phyloP scores from a whole-genome alignment of 2,888 invertebrate genomes.

The Mythimna pallens region DNA sequence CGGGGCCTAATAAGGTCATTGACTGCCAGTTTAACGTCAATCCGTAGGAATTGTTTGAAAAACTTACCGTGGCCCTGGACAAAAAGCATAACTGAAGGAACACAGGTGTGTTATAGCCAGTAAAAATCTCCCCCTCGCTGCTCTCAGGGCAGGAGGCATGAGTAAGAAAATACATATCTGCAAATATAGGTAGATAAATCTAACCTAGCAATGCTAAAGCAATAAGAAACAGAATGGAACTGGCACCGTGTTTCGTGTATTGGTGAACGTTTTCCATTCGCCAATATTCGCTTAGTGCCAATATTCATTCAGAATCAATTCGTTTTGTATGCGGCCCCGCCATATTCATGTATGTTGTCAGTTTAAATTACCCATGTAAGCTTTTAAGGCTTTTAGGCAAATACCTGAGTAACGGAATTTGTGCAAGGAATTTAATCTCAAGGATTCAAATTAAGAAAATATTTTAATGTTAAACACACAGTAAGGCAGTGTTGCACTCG shows the following conservation, averaged over 20 bases:
- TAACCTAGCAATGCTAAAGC: slow-evolving; percentile 8
- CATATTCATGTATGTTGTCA: slow-evolving; percentile 46
- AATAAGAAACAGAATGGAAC: slow-evolving; percentile 23
- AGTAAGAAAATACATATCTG: not conserved
- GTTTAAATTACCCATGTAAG: slow-evolving; percentile 26
- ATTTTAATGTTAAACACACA: too few species aligned
- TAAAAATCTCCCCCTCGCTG: too few species aligned
- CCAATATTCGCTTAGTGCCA: slow-evolving; percentile 35
- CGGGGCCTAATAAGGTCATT: too few species aligned
- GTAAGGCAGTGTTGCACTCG: too few species aligned
- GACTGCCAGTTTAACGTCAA: too few species aligned
- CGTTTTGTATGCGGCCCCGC: slow-evolving; percentile 34
- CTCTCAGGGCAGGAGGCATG: too few species aligned
- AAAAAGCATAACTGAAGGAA: too few species aligned
- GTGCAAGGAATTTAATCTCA: too few species aligned
- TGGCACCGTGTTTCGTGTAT: slow-evolving; percentile 1
- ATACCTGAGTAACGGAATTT: not conserved
- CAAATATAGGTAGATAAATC: not conserved
- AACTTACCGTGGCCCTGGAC: too few species aligned
- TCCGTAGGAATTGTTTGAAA: too few species aligned
- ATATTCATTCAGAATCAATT: slow-evolving; percentile 50
- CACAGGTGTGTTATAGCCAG: too few species aligned
- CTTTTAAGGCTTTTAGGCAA: slow-evolving; percentile 28
- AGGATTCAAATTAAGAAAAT: too few species aligned
- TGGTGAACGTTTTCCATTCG: slow-evolving; percentile 22